Evolutionary conservation across 1,140 invertebrate species (phyloP), one percentile per base, ranked within the genome.

Genomic region (Paralvinella palmiformis): DNA sequence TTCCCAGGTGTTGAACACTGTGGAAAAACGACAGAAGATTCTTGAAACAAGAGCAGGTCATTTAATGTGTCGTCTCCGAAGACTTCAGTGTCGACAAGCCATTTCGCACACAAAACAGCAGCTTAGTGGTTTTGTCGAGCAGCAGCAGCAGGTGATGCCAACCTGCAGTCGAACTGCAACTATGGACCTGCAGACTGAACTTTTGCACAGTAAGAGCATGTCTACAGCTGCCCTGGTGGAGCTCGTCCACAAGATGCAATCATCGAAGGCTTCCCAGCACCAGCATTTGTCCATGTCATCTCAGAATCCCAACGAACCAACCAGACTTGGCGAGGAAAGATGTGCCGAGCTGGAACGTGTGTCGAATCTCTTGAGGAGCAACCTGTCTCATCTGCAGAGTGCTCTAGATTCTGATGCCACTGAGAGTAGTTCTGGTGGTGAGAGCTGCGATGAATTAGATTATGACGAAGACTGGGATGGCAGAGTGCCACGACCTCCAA

Each of bases 391-490:
- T 62, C 83, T 91, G 50, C 87, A 91, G 71, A 80, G 83, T 53
- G 85, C 86, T 69, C 80, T 93, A 52, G 93, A 96, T 81, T 94
- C 92, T 20, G 93, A 96, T 83, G 92, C 90, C 17, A 96, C 94
- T 17, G 91, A 88, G 20, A 93, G 91, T 58, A 94, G 91, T 73
- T 95, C 92, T 36, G 93, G 92, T 44, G 91, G 91, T 33, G 93
- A 96, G 78, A 94, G 91, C 71, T 91, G 90, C 81, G 92, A 96
- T 82, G 93, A 96, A 80, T 85, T 88, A 79, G 87, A 91, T 52
- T 65, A 57, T 33, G 69, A 64, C 24, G 68, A 62, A 45, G 66
- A 62, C 10, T 57, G 55, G 55, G 55, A 57, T 33, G 55, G 33
- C 20, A 57, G 58, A 61, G 27, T 55, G 60, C 53, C 55, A 37